A percentile compares a stretch with the other conserved stretches of the same genome.
Evolutionary conservation across 2,888 invertebrate species (phyloP).

Genomic region (Ichneumon xanthorius): DNA sequence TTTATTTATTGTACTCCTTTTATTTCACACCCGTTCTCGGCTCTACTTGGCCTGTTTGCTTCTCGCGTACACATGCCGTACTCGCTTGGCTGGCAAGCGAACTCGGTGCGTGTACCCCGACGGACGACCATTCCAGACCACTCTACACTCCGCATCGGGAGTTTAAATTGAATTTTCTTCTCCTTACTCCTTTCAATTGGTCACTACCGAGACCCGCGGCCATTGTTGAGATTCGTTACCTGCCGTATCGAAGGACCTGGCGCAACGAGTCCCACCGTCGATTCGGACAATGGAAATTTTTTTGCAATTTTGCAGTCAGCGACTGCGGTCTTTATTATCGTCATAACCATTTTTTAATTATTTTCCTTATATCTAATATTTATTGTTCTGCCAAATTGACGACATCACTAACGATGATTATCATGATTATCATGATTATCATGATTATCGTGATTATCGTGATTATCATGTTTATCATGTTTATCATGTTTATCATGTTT

Average conservation of each 20-base stretch:
- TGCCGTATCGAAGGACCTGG: neutral
- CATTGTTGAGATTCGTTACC: constrained; percentile 20
- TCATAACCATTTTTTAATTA: neutral
- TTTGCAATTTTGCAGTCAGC: neutral
- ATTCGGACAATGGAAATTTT: neutral
- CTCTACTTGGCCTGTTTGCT: neutral
- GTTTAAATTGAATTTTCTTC: constrained; percentile 43
- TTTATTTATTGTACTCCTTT: neutral
- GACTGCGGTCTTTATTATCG: neutral
- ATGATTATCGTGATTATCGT: too few species aligned
- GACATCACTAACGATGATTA: too few species aligned
- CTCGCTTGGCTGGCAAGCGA: neutral
- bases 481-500: too few species aligned
- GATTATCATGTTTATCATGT: too few species aligned
- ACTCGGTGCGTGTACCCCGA: neutral
- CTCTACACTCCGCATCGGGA: constrained; percentile 25
- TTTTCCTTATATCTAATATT: neutral
- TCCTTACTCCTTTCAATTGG: constrained; percentile 28
- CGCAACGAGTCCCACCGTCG: neutral
- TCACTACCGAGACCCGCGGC: neutral
- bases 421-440: too few species aligned
- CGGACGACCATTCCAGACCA: constrained; percentile 24
- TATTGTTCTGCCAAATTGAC: neutral
- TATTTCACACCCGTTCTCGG: neutral
- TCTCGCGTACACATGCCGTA: constrained; percentile 1